Percentiles rank a stretch among this genome's conserved stretches.
Conservation (phyloP, 2,888 invertebrate genomes). For the Adela reaumurella region DNA sequence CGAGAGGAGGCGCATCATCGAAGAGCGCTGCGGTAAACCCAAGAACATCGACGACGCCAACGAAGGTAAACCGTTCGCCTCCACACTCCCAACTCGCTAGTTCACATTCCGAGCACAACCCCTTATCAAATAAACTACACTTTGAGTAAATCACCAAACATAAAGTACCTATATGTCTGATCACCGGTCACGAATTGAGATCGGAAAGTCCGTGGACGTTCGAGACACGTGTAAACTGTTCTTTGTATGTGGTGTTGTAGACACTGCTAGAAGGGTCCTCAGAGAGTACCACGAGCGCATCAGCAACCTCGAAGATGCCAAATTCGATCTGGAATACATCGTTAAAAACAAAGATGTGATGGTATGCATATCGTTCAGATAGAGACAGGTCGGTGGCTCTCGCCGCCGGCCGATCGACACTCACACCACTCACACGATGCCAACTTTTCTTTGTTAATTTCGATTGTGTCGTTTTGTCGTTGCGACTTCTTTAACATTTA, state of each 20-base stretch:
- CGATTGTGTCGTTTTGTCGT: conserved; percentile 40
- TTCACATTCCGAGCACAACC: too few relatives aligned
- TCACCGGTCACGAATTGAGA: too few relatives aligned
- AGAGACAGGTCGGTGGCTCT: conserved; percentile 46
- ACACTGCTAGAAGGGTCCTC: conserved; percentile 70
- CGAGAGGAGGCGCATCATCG: conserved; percentile 95
- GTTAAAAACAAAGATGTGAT: conserved; percentile 98
- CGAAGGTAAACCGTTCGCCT: conserved; percentile 68
- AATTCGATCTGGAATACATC: conserved; percentile 98
- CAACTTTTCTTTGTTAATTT: conserved; percentile 33
- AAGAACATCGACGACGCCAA: conserved; percentile 89
- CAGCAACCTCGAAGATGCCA: conserved; percentile 84
- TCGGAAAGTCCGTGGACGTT: too few relatives aligned
- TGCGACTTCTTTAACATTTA: conserved; percentile 37
- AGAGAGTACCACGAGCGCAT: conserved; percentile 89
- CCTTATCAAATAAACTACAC: too few relatives aligned
- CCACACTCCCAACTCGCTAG: background rate
- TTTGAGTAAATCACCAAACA: too few relatives aligned
- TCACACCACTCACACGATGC: conserved; percentile 42
- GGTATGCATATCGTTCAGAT: too few relatives aligned
- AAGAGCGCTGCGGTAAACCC: conserved; percentile 90
- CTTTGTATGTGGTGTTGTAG: conserved; percentile 57
- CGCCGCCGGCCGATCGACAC: conserved; percentile 32
- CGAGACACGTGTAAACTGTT: too few relatives aligned
- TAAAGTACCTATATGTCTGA: too few relatives aligned